Percentiles rank a stretch among this genome's conserved stretches.
These are phyloP conservation scores for Philotrypesis tridentata DNA, from an alignment of 1,140 invertebrate species.

Conservation along the genomic window DNA sequence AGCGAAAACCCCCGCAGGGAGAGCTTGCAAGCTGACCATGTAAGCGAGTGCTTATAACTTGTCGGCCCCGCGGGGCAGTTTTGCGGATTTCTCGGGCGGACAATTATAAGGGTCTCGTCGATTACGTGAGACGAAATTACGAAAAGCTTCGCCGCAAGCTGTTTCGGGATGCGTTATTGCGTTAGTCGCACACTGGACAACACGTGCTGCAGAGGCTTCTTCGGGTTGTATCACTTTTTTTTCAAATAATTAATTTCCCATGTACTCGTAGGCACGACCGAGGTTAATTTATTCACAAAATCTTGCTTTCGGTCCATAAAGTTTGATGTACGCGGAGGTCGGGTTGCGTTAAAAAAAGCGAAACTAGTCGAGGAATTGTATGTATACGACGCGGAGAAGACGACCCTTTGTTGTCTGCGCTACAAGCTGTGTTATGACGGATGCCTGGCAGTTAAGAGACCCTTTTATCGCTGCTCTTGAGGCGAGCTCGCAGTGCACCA, in stretches of 20 bases:
- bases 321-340: slow-evolving; percentile 64
- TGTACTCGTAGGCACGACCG: slow-evolving; percentile 29
- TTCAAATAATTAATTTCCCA: not conserved
- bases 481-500: not conserved
- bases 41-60: slow-evolving; percentile 56
- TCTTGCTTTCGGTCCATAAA: slow-evolving; percentile 59
- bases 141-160: slow-evolving; percentile 37
- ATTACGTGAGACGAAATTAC: slow-evolving; percentile 52
- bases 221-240: too few relatives aligned
- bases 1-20: slow-evolving; percentile 54
- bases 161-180: not conserved
- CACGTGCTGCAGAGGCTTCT: not conserved
- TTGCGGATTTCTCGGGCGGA: slow-evolving; percentile 68
- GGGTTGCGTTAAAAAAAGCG: slow-evolving; percentile 58
- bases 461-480: slow-evolving; percentile 42
- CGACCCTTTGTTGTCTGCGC: slow-evolving; percentile 31
- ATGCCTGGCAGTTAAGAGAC: slow-evolving; percentile 54
- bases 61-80: slow-evolving; percentile 62
- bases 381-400: slow-evolving; percentile 18
- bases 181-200: not conserved
- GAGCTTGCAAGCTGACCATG: slow-evolving; percentile 61
- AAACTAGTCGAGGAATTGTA: slow-evolving; percentile 68
- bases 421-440: slow-evolving; percentile 65
- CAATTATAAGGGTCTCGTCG: slow-evolving; percentile 68
- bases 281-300: slow-evolving; percentile 31